These are phyloP conservation scores for Galerucella pusilla DNA, from an alignment of 2,888 invertebrate species.

Conservation along the genomic window DNA sequence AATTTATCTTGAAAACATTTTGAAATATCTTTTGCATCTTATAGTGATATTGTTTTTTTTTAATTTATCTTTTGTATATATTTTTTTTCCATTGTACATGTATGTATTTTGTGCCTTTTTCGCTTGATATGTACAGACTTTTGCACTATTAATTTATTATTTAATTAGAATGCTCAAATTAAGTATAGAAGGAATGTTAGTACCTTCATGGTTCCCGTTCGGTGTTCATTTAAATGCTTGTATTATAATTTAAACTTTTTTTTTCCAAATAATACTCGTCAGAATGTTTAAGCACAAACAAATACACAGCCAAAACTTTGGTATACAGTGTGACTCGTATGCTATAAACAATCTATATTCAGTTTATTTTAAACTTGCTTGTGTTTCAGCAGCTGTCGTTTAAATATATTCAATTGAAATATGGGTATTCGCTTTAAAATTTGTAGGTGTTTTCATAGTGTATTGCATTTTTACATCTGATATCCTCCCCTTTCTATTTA, in stretches of 20 bases:
- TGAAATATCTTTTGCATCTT: constrained; percentile 40
- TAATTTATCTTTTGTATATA: constrained; percentile 48
- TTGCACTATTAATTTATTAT: constrained; percentile 38
- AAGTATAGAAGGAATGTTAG: constrained; percentile 16
- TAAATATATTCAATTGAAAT: no score
- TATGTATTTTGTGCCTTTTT: constrained; percentile 44
- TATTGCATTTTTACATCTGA: no score
- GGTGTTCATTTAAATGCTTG: constrained; percentile 24
- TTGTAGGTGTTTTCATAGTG: no score
- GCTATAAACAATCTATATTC: no score
- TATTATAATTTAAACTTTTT: constrained; percentile 18
- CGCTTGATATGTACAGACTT: constrained; percentile 44
- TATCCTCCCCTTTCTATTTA: no score
- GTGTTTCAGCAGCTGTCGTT: no score
- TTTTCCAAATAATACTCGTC: constrained; percentile 23
- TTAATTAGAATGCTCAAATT: constrained; percentile 37
- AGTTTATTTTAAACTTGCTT: no score
- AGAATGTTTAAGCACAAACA: constrained; percentile 9
- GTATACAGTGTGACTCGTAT: not conserved
- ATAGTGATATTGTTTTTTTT: constrained; percentile 44
- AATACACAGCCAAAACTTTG: not conserved
- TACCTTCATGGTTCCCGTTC: constrained; percentile 12
- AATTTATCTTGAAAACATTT: constrained; percentile 9
- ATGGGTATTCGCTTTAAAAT: no score
- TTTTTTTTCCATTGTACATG: constrained; percentile 41